Evolutionary conservation across 2,113 vertebrate genomes (phyloP), one percentile per base, ranked within the genome.

Genomic region (Rhipidura dahli): DNA sequence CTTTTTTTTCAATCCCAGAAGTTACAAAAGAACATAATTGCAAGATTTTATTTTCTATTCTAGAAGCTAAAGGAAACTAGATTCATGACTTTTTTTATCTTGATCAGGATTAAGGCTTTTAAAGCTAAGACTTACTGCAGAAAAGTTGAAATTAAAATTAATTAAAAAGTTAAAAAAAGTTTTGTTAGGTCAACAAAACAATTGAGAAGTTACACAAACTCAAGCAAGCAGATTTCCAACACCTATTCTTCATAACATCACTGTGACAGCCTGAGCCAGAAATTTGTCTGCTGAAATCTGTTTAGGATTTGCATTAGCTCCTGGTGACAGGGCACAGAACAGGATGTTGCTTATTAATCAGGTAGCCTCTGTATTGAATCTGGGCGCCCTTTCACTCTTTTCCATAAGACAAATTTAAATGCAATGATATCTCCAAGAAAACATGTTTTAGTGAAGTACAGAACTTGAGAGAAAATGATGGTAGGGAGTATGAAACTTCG

Each of bases 281-380:
- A 77, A 81, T n/a, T 5, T 45, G 15, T 57, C 22, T 40, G 49
- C 9, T 63, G 57, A 69, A 51, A 63, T 37, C 4, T 45, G 20
- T 37, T 85, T 35, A 70, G 26, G 33, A 54, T 63, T 91, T 78
- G 42, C 19, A 39, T 44, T 24, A 66, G 64, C 27, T 44, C 15
- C 27, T 20, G 16, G 12, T 68, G 56, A 87, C 15, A 47, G 42
- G 59, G 49, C 16, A 61, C 30, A 69, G 72, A 76, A 3, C 11
- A 89, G 31, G 13, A 50, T 10, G 16, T 8, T 78, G 63, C 31
- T 59, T 47, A 65, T n/a, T 28, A 50, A 83, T n/a, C 31, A 88
- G 11, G 21, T 4, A 54, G 13, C 17, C n/a, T 61, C 37, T 0
- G 0, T 37, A 92, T 2, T 54, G 18, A 89, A 65, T 31, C 15